Conservation (phyloP, 2,113 vertebrate genomes). For the Microtus ochrogaster region DNA sequence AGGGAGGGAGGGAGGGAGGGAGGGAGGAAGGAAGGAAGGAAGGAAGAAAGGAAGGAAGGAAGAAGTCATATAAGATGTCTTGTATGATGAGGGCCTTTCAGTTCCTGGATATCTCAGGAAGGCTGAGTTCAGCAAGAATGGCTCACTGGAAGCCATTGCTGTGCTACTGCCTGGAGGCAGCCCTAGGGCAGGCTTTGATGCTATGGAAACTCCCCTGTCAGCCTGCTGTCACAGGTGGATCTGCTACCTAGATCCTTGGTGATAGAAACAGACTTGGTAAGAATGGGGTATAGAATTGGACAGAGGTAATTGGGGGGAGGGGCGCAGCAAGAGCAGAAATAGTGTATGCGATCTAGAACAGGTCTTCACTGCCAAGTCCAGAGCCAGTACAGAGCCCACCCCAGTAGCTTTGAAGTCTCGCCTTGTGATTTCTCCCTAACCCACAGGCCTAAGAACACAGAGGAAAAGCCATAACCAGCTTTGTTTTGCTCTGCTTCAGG, state of each 20-base stretch:
- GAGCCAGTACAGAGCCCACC: background rate
- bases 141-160: background rate
- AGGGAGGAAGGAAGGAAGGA: too few species aligned
- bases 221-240: background rate
- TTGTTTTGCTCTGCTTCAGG: slow-evolving; percentile 24
- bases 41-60: too few species aligned
- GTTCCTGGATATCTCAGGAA: background rate
- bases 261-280: background rate
- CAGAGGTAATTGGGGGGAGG: background rate
- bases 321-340: background rate
- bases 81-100: background rate
- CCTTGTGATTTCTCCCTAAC: background rate
- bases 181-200: background rate
- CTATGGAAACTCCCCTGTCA: background rate
- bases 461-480: background rate
- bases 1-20: too few species aligned
- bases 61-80: background rate
- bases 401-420: background rate
- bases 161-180: slow-evolving; percentile 66
- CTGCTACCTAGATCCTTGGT: background rate
- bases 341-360: background rate
- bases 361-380: background rate
- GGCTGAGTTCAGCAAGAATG: background rate
- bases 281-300: background rate
- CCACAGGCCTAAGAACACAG: background rate